Conservation (phyloP, 2,888 invertebrate genomes). For the Cataglyphis rosenhaueri region DNA sequence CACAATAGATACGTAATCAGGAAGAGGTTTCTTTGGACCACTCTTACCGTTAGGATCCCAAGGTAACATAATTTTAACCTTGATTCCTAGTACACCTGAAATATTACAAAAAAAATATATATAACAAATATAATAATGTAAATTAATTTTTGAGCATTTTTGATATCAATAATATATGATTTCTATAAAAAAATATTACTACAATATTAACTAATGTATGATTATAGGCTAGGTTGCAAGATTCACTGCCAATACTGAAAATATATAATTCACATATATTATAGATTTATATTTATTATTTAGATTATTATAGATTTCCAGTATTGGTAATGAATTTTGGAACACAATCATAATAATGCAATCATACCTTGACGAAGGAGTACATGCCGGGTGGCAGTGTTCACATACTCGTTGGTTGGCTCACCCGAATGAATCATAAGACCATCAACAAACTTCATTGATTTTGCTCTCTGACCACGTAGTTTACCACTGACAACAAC, state of each 20-base stretch:
- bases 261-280: no score
- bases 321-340: no score
- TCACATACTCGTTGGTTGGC: constrained; percentile 99
- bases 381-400: constrained; percentile 99
- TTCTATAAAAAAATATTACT: background rate
- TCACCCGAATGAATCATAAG: constrained; percentile 99
- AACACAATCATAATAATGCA: background rate
- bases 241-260: no score
- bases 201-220: background rate
- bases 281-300: no score
- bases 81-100: constrained; percentile 88
- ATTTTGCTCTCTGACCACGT: constrained; percentile 99
- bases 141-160: background rate
- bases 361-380: constrained; percentile 95
- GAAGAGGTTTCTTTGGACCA: constrained; percentile 98
- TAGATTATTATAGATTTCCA: no score
- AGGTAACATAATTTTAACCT: constrained; percentile 99
- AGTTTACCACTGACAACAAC: constrained; percentile 99
- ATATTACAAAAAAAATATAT: constrained; percentile 1
- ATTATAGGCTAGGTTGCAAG: no score
- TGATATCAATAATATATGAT: background rate
- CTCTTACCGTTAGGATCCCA: constrained; percentile 99
- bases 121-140: constrained; percentile 9
- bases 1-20: constrained; percentile 98
- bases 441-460: constrained; percentile 99